phyloP scores from a whole-genome alignment of 2,888 invertebrate species.

The Agrilus mali region DNA sequence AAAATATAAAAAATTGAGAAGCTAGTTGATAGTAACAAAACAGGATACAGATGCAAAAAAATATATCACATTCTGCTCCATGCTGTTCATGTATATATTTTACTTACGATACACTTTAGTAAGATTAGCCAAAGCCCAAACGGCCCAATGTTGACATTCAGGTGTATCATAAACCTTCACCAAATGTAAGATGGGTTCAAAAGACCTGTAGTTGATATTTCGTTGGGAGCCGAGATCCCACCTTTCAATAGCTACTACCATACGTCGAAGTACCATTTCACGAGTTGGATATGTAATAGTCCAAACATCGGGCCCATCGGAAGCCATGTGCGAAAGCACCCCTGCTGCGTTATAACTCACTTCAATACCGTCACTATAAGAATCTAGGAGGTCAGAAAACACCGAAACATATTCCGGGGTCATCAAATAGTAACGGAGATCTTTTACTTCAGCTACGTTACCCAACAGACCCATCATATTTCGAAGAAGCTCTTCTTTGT shows the following conservation, averaged over 20 bases:
- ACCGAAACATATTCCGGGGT: slow-evolving; percentile 70
- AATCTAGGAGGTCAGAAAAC: slow-evolving; percentile 75
- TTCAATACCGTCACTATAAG: slow-evolving; percentile 88
- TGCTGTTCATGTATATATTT: no score
- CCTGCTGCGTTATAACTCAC: slow-evolving; percentile 95
- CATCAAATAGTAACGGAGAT: slow-evolving; percentile 73
- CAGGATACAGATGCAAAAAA: no score
- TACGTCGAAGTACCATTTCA: slow-evolving; percentile 55
- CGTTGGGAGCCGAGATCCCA: slow-evolving; percentile 82
- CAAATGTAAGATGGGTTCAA: slow-evolving; percentile 84
- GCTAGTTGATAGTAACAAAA: no score
- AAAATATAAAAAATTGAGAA: neutral
- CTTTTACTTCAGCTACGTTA: slow-evolving; percentile 89
- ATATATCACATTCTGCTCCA: no score
- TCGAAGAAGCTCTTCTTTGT: slow-evolving; percentile 78
- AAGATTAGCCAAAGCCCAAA: slow-evolving; percentile 94
- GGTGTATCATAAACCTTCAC: slow-evolving; percentile 75
- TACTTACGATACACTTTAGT: slow-evolving; percentile 84
- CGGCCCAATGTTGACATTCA: slow-evolving; percentile 92
- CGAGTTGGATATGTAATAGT: slow-evolving; percentile 57
- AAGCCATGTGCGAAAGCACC: slow-evolving; percentile 88
- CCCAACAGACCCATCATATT: slow-evolving; percentile 98
- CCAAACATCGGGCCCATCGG: slow-evolving; percentile 82
- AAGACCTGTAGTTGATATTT: slow-evolving; percentile 94
- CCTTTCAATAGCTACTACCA: slow-evolving; percentile 70